Conservation (phyloP, 2,797 vertebrate genomes). For the Hydrophis major region DNA sequence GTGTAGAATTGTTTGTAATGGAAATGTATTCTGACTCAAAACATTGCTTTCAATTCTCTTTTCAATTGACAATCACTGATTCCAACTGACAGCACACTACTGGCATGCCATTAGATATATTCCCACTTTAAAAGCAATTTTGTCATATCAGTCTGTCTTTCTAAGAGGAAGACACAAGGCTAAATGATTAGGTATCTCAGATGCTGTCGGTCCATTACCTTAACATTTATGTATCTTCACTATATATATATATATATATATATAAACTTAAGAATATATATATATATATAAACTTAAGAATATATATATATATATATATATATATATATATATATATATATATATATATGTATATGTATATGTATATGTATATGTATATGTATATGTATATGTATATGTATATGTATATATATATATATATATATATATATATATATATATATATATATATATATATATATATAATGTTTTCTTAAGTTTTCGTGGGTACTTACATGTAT, state of each 20-base stretch:
- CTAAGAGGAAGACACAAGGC: constrained; percentile 31
- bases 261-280: no score
- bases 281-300: no score
- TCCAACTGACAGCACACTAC: background rate
- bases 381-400: no score
- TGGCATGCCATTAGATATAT: background rate
- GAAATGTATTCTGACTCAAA: constrained; percentile 24
- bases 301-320: no score
- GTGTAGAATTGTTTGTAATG: background rate
- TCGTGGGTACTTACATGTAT: background rate
- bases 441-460: no score
- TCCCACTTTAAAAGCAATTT: constrained; percentile 13
- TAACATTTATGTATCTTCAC: background rate
- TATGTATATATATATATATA: no score
- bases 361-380: no score
- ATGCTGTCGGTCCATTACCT: background rate
- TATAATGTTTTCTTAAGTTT: no score
- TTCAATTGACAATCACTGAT: constrained; percentile 4
- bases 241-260: background rate
- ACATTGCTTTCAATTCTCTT: constrained; percentile 25
- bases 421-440: no score
- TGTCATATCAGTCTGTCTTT: background rate
- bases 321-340: no score
- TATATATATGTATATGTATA: no score
- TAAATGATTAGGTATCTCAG: constrained; percentile 27